Conservation (phyloP, 1,140 invertebrate species). For the Coenobita brevimanus region DNA sequence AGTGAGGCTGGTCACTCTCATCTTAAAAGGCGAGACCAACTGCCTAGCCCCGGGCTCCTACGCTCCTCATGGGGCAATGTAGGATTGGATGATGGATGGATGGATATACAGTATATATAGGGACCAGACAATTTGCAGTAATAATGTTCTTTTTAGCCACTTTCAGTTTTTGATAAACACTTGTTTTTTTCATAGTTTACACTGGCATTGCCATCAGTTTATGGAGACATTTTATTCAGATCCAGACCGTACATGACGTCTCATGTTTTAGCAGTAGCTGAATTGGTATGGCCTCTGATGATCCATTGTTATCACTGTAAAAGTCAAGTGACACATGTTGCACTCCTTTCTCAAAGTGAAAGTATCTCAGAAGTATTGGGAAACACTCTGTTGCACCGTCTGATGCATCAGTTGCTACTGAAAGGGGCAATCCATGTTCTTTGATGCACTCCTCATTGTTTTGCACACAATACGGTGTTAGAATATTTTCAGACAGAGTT, state of each 20-base stretch:
- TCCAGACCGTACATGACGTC: slow-evolving; percentile 8
- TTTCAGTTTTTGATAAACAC: background rate
- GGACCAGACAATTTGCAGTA: slow-evolving; percentile 3
- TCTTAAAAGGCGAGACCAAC: too few relatives aligned
- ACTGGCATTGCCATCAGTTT: slow-evolving; percentile 13
- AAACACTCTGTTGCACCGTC: background rate
- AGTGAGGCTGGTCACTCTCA: too few relatives aligned
- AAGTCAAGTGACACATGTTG: background rate
- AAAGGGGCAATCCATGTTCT: background rate
- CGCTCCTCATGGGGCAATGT: too few relatives aligned
- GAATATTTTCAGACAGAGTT: background rate
- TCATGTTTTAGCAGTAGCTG: background rate
- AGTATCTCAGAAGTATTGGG: background rate
- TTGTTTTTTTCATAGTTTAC: slow-evolving; percentile 28
- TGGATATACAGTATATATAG: too few relatives aligned
- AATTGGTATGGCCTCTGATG: too few relatives aligned
- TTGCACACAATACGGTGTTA: background rate
- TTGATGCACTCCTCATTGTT: background rate
- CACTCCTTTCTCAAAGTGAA: too few relatives aligned
- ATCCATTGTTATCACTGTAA: background rate
- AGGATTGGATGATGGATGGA: too few relatives aligned
- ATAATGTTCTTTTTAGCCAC: background rate
- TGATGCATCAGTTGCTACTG: background rate
- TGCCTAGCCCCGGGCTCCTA: too few relatives aligned
- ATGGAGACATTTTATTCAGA: slow-evolving; percentile 15